Evolutionary conservation across 2,888 invertebrate species (phyloP).

Genomic region (Petrolisthes cinctipes): DNA sequence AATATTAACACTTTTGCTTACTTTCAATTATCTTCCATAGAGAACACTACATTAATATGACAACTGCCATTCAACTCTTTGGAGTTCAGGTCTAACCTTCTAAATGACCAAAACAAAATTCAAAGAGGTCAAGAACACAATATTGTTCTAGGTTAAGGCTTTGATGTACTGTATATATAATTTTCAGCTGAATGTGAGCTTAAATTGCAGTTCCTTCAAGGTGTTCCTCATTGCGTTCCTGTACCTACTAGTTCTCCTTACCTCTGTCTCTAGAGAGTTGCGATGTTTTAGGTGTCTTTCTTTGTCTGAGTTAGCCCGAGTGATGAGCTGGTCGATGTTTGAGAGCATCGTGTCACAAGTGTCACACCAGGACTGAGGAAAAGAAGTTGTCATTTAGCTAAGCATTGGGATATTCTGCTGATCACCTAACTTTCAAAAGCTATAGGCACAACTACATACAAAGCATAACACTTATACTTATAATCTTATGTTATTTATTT

Average conservation of each 20-base stretch:
- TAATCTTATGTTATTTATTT: no score
- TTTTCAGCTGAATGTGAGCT: neutral
- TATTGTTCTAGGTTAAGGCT: no score
- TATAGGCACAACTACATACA: neutral
- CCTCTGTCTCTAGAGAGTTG: constrained; percentile 60
- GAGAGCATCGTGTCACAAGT: constrained; percentile 89
- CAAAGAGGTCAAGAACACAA: no score
- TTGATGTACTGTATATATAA: no score
- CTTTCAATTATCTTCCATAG: no score
- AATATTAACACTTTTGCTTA: no score
- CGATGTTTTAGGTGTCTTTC: constrained; percentile 71
- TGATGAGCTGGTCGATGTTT: constrained; percentile 91
- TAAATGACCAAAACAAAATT: no score
- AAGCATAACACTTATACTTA: no score
- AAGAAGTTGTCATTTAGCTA: neutral
- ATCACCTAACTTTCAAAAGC: neutral
- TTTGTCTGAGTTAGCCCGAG: constrained; percentile 87
- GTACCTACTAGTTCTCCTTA: constrained; percentile 2
- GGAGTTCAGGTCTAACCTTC: no score
- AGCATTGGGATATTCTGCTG: neutral
- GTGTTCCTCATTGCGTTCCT: no score
- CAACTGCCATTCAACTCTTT: no score
- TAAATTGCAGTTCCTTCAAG: neutral
- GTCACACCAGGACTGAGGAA: constrained; percentile 87
- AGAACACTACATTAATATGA: no score